Base-by-base conservation (phyloP, 2,797 vertebrate species). In the Erpetoichthys calabaricus region DNA sequence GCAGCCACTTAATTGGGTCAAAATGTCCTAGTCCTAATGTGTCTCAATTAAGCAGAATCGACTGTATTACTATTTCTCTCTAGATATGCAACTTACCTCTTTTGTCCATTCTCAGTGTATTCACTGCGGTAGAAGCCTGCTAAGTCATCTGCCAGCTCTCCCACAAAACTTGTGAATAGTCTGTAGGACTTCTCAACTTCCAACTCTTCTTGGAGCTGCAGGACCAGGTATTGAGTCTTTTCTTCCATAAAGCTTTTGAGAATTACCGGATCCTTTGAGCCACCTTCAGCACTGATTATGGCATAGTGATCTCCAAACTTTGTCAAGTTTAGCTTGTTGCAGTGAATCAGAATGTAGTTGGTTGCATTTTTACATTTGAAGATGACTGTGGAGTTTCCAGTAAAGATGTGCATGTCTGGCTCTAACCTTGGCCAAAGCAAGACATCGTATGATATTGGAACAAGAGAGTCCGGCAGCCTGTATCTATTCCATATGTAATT, bases 101-200 rank as follows among this genome's bases (percentile, higher is more conserved):
- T 61, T 1, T 63, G 57, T 0, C 9, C 9, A 0, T 65, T 49
- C 0, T 92, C 86, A 0, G 1, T 2, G 56, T 94, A 98, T 68
- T 91, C 89, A 7, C 92, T 97, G 65, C 91, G 85, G 68, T 97
- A 98, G 75, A 98, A 91, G 51, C 94, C 94, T 0, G 80, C 70
- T 63, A 97, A 80, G 63, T 93, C 85, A 0, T 93, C 90, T 0
- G 88, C 86, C 73, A 97, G 75, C 65, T 93, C 89, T 3, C 92
- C 94, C 0, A 5, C 7, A 62, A 94, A 97, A 7, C 0, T 1
- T 1, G 69, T 89, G 51, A 62, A 1, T 57, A 97, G 83, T 2
- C 51, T 52, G 1, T 97, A 98, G 6, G 7, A 47, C 0, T 2
- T 45, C 5, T 69, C 72, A 0, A 0, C 8, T 9, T 51, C 0